These are phyloP conservation scores for Beroe ovata DNA, from an alignment of 37 sponge, comb jelly and placozoan species.

Conservation along the genomic window DNA sequence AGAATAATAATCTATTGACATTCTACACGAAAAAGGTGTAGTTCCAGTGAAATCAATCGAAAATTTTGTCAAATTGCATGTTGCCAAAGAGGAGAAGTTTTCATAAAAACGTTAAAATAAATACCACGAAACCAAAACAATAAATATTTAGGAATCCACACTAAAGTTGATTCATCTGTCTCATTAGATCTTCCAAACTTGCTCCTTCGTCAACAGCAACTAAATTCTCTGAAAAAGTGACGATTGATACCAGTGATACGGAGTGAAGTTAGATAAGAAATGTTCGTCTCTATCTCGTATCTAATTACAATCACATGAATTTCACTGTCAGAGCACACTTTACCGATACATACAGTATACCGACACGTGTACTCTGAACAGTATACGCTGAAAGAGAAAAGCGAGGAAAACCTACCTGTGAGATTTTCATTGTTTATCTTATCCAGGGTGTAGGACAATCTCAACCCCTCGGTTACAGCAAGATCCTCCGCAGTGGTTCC, in stretches of 20 bases:
- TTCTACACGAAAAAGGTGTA: no score
- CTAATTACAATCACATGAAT: not conserved
- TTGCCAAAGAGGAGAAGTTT: no score
- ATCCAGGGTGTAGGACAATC: slow-evolving; percentile 60
- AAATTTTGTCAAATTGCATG: no score
- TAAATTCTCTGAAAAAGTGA: slow-evolving; percentile 40
- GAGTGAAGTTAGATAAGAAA: not conserved
- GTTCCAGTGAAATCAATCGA: no score
- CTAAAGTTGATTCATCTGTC: slow-evolving; percentile 60
- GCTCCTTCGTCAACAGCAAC: slow-evolving; percentile 34
- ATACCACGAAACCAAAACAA: not conserved
- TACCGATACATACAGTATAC: no score
- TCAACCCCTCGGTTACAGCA: slow-evolving; percentile 34
- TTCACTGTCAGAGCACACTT: not conserved
- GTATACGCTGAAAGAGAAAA: no score
- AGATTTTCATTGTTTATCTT: slow-evolving; percentile 13
- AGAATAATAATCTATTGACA: no score
- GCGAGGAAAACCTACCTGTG: no score
- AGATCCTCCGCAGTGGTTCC: slow-evolving; percentile 44
- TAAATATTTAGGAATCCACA: no score
- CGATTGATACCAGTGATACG: not conserved
- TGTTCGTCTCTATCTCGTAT: no score
- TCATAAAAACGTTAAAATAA: not conserved
- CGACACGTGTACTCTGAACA: no score
- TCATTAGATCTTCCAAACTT: slow-evolving; percentile 37